Base-by-base conservation (phyloP, 2,888 invertebrate genomes). In the Drosophila fulvimacula region DNA sequence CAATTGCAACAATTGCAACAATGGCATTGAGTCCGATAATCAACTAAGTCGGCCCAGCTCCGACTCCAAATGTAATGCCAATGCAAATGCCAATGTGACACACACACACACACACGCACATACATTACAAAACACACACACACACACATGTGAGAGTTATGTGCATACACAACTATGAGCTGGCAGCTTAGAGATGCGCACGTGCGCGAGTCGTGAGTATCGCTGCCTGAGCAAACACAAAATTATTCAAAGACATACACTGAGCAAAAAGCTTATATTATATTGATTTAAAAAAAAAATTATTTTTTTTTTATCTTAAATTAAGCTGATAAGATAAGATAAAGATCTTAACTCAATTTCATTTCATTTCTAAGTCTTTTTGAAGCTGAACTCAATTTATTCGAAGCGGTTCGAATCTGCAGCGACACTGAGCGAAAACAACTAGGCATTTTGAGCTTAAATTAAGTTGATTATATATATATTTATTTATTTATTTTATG, bases 11-110 rank as follows among this genome's bases (percentile, higher is more conserved):
- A 60, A 64, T 19, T 59, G 64, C 73, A 74, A 49, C 69, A 79
- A 76, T 83, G 82, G 82, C 82, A 83, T 83, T 83, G 82, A 87
- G 69, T 69, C 64, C 67, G 82, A 83, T 83, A 84, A 82, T 83
- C 82, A 84, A 79, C 82, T 59, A 69, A 70, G 55, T 60, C 67
- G 68, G 42, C 21, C 48, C 77, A 73, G 7, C 27, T 30, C 7
- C 27, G 7, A 79, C 70, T 64, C 62, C 87, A 82, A 79, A 88
- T 77, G 77, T 82, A 83, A 82, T 88, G 83, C 88, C 88, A 83
- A 77, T 73, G 80, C 67, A 77, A 79, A 79, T 77, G 76, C 70
- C 79, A 81, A 74, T 69, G 73, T 69, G 46, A 48, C 60, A 41
- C 61, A 66, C 63, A 41, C 46, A 72, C 36, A 51, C 27, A 63